Conservation (phyloP, 2,888 invertebrate genomes). For the Listrodromus nycthemerus region DNA sequence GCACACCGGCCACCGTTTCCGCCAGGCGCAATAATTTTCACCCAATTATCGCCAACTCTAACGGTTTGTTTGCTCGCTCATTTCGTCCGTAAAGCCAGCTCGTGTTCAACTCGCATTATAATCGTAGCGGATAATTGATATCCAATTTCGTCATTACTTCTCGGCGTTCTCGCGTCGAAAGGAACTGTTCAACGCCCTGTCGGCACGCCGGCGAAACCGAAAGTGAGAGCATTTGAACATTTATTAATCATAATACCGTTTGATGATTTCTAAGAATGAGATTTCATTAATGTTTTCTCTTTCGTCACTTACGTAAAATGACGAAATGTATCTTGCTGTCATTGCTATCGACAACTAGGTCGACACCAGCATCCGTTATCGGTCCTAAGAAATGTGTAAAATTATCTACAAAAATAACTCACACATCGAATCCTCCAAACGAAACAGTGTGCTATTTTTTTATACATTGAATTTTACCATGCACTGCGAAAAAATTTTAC, state of each 20-base stretch:
- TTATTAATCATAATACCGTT: background rate
- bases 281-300: background rate
- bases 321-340: slow-evolving; percentile 5
- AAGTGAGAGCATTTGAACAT: background rate
- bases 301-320: background rate
- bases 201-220: slow-evolving; percentile 12
- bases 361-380: slow-evolving; percentile 29
- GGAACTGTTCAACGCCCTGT: slow-evolving; percentile 14
- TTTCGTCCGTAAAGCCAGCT: slow-evolving; percentile 58
- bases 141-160: slow-evolving; percentile 73
- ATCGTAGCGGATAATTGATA: slow-evolving; percentile 79
- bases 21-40: slow-evolving; percentile 73
- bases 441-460: slow-evolving; percentile 76
- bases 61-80: slow-evolving; percentile 78
- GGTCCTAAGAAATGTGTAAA: slow-evolving; percentile 74
- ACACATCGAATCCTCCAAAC: slow-evolving; percentile 77
- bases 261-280: background rate
- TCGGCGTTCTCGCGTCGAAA: slow-evolving; percentile 33
- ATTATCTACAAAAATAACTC: slow-evolving; percentile 77
- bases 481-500: background rate
- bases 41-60: slow-evolving; percentile 77
- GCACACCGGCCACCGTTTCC: slow-evolving; percentile 20
- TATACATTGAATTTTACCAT: slow-evolving; percentile 77
- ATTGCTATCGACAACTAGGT: slow-evolving; percentile 73
- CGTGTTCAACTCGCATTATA: slow-evolving; percentile 74